Conservation (phyloP, 2,797 vertebrate genomes). For the Muraenolepis orangiensis region DNA sequence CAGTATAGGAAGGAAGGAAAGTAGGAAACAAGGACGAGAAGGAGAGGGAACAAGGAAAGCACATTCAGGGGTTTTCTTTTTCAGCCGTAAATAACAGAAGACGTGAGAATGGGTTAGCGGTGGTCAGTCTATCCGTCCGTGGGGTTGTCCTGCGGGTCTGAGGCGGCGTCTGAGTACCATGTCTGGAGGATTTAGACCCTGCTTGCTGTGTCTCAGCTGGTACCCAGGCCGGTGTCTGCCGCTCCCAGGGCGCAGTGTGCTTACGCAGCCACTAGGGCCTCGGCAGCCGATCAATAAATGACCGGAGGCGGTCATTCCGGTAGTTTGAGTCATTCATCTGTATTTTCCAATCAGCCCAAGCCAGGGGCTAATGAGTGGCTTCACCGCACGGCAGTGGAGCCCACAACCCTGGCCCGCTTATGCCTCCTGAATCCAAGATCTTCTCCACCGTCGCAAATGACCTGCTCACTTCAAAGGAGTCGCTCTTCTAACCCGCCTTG, state of each 20-base stretch:
- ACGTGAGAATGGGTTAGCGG: slow-evolving; percentile 49
- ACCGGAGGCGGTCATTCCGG: background rate
- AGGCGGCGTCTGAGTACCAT: background rate
- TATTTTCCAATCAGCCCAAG: background rate
- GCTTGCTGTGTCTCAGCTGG: background rate
- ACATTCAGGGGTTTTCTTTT: slow-evolving; percentile 67
- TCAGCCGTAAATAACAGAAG: background rate
- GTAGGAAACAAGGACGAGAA: slow-evolving; percentile 18
- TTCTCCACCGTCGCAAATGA: background rate
- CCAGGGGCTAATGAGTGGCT: background rate
- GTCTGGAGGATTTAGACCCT: background rate
- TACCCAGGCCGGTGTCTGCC: too few relatives aligned
- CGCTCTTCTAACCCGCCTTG: background rate
- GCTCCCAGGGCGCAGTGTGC: background rate
- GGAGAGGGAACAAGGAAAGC: slow-evolving; percentile 59
- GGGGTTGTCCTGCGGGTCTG: background rate
- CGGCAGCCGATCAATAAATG: background rate
- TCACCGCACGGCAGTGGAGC: background rate
- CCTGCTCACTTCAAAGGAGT: background rate
- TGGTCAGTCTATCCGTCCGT: background rate
- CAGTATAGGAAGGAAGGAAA: slow-evolving; percentile 5
- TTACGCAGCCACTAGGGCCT: background rate
- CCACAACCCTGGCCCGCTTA: background rate
- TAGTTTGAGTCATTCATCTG: slow-evolving; percentile 2
- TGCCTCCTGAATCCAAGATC: background rate